A percentile compares a stretch with the other conserved stretches of the same genome.
Conservation (phyloP, 2,888 invertebrate genomes). For the Eledone cirrhosa region DNA sequence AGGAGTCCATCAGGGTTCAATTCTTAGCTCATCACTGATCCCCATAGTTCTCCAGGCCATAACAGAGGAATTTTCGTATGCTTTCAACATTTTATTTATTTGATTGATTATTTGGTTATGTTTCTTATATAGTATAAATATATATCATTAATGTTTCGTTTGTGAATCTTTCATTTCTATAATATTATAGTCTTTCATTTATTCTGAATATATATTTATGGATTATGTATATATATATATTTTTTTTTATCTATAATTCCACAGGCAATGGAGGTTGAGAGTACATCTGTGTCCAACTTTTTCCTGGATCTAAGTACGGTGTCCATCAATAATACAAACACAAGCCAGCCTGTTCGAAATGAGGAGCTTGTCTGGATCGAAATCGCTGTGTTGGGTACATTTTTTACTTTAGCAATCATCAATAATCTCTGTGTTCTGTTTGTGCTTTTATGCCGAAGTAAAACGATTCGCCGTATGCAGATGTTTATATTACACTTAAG, state of each 20-base stretch:
- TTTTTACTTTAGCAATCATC: conserved; percentile 53
- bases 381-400: conserved; percentile 51
- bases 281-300: too few species aligned
- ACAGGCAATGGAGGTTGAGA: too few species aligned
- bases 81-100: too few species aligned
- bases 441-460: conserved; percentile 55
- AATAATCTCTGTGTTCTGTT: conserved; percentile 58
- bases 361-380: conserved; percentile 71
- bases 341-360: conserved; percentile 58
- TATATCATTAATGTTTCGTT: not conserved
- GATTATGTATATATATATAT: too few species aligned
- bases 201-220: too few species aligned
- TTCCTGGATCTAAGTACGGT: not conserved
- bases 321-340: not conserved
- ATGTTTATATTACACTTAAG: conserved; percentile 78
- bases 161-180: not conserved
- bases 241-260: too few species aligned
- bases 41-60: too few species aligned
- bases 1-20: too few species aligned
- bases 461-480: conserved; percentile 75
- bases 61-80: too few species aligned
- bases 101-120: too few species aligned
- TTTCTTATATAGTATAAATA: not conserved
- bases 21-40: too few species aligned
- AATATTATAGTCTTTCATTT: too few species aligned